Evolutionary conservation across 2,113 vertebrate genomes (phyloP).

Genomic region (Canis aureus): DNA sequence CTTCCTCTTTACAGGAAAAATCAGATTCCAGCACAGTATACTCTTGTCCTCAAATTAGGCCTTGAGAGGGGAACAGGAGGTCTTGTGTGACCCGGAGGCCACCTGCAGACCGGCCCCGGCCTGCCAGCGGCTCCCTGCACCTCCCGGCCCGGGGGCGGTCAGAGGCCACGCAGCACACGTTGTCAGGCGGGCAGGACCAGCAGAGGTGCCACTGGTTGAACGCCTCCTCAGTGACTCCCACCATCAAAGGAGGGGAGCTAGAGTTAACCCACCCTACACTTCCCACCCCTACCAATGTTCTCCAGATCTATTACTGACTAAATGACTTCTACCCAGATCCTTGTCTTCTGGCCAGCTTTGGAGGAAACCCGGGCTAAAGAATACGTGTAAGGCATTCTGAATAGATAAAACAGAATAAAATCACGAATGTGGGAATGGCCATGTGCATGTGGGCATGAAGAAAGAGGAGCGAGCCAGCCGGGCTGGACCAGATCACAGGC

Average conservation of each 20-base stretch:
- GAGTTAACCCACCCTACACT: neutral
- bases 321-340: neutral
- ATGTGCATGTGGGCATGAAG: neutral
- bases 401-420: neutral
- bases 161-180: neutral
- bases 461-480: neutral
- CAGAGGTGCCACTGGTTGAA: neutral
- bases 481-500: too few species aligned
- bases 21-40: neutral
- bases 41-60: neutral
- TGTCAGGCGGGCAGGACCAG: too few species aligned
- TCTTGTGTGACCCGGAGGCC: neutral
- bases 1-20: neutral
- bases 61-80: neutral
- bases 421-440: neutral
- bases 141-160: neutral
- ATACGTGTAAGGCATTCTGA: neutral
- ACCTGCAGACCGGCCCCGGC: neutral
- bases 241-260: neutral
- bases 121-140: neutral
- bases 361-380: neutral
- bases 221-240: neutral
- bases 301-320: too few species aligned
- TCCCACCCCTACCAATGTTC: neutral
- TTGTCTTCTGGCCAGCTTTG: neutral